phyloP scores from a whole-genome alignment of 2,797 vertebrate genomes.

The Tangara arthus region DNA sequence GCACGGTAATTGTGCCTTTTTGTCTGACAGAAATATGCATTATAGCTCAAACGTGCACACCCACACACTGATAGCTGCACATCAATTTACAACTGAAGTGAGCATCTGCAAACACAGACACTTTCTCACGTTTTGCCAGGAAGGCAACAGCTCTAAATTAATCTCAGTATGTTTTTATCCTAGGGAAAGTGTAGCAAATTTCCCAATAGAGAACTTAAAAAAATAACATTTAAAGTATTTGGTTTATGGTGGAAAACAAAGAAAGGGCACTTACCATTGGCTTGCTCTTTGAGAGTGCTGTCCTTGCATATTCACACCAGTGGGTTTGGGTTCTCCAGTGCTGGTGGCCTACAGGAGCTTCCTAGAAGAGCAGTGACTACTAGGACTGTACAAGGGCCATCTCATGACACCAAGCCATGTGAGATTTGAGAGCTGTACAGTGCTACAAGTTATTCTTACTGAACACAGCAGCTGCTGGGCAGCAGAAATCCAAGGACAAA shows the following conservation, averaged over 20 bases:
- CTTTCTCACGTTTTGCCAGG: background rate
- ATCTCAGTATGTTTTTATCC: background rate
- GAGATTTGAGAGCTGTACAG: constrained; percentile 4
- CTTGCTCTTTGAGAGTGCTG: constrained; percentile 61
- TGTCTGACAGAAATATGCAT: background rate
- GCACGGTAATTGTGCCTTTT: constrained; percentile 12
- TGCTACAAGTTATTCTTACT: background rate
- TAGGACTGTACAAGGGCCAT: constrained; percentile 22
- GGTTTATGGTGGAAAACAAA: background rate
- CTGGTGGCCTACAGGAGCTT: constrained; percentile 44
- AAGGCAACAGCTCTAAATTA: background rate
- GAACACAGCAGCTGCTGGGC: background rate
- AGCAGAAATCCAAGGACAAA: background rate
- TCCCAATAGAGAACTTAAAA: background rate
- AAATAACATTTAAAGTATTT: background rate
- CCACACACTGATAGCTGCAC: background rate
- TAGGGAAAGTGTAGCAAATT: background rate
- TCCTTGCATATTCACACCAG: constrained; percentile 67
- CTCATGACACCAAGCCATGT: background rate
- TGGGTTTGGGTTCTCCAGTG: constrained; percentile 52
- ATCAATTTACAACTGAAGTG: background rate
- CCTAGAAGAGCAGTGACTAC: constrained; percentile 33
- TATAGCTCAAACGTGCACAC: background rate
- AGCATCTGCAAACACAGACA: background rate
- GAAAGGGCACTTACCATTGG: background rate